These are phyloP conservation scores for Epizoanthus illoricatus DNA, from an alignment of 92 coral and sea anemone genomes.

Conservation along the genomic window DNA sequence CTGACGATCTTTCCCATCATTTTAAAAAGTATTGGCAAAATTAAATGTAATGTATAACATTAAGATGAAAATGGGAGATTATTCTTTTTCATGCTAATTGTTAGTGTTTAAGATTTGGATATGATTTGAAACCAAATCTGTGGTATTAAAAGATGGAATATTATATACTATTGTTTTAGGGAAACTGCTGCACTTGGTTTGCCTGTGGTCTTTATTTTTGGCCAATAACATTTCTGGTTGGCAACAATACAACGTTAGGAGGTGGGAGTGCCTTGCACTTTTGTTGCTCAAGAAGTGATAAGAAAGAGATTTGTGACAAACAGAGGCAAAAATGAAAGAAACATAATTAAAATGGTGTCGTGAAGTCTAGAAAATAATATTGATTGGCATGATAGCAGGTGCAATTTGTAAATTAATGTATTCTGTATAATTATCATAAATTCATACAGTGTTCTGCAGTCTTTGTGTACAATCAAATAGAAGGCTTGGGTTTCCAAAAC, in stretches of 20 bases:
- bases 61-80: conserved; percentile 9
- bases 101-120: too few species aligned
- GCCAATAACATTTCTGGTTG: background rate
- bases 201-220: background rate
- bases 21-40: background rate
- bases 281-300: background rate
- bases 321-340: too few species aligned
- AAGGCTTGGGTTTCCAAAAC: background rate
- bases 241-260: background rate
- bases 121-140: background rate
- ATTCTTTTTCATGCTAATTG: too few species aligned
- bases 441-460: background rate
- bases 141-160: background rate
- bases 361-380: background rate
- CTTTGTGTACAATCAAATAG: background rate
- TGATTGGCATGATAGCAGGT: conserved; percentile 11
- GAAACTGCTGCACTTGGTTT: background rate
- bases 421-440: background rate
- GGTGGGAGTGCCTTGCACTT: conserved; percentile 15
- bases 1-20: background rate
- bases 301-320: background rate
- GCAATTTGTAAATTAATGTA: conserved; percentile 13
- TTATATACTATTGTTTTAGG: background rate
- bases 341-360: background rate
- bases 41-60: conserved; percentile 14